phyloP scores from a whole-genome alignment of 1,140 invertebrate genomes.

The Metopolophium dirhodum region DNA sequence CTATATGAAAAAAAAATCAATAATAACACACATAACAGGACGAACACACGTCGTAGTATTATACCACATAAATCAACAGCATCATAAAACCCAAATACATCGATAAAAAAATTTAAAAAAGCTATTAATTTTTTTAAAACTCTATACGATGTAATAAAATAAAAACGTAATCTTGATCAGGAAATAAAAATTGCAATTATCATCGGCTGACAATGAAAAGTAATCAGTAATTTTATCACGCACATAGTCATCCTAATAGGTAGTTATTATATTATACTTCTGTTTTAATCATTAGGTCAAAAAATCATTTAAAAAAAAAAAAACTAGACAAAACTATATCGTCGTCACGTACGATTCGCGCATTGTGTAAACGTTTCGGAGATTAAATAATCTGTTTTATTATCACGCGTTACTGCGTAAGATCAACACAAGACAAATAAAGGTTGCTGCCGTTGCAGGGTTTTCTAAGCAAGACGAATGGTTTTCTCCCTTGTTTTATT shows the following conservation, averaged over 20 bases:
- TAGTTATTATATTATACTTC: neutral
- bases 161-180: neutral
- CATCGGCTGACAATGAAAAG: neutral
- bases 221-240: neutral
- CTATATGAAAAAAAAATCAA: neutral
- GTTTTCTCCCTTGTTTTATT: neutral
- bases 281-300: neutral
- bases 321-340: neutral
- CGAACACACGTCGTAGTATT: neutral
- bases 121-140: no score
- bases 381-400: neutral
- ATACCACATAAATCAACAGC: no score
- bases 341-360: neutral
- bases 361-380: neutral
- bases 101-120: neutral
- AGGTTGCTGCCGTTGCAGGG: neutral
- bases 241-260: neutral
- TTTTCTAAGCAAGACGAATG: neutral
- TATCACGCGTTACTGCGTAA: neutral
- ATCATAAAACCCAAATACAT: neutral
- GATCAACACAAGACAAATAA: neutral
- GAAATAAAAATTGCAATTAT: neutral
- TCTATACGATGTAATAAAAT: neutral
- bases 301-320: neutral
- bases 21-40: neutral